These are phyloP conservation scores for Clepsis dumicolana DNA, from an alignment of 2,888 invertebrate genomes.

Conservation along the genomic window DNA sequence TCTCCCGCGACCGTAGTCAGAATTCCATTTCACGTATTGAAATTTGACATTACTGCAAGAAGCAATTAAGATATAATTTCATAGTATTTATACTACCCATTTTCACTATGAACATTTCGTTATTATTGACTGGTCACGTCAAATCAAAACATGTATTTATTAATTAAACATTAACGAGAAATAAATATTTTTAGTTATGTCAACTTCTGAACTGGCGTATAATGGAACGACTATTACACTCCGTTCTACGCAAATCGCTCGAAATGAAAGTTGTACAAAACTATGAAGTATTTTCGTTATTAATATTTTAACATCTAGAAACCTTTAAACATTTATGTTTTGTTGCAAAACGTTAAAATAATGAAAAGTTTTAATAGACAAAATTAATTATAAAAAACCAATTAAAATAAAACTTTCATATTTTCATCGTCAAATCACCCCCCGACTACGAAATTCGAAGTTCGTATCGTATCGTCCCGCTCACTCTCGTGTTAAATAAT, in stretches of 20 bases:
- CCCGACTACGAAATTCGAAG: too few relatives aligned
- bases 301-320: neutral
- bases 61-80: neutral
- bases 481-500: too few relatives aligned
- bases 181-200: neutral
- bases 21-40: conserved; percentile 25
- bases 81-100: too few relatives aligned
- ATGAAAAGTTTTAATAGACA: too few relatives aligned
- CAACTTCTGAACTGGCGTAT: neutral
- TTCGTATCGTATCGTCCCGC: too few relatives aligned
- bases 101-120: neutral
- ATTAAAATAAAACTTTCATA: too few relatives aligned
- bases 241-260: neutral
- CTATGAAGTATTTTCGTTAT: neutral
- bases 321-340: neutral
- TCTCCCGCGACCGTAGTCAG: conserved; percentile 21
- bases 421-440: too few relatives aligned
- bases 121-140: neutral
- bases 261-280: neutral
- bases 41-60: conserved; percentile 8
- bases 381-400: too few relatives aligned
- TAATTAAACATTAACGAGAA: neutral
- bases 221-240: neutral
- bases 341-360: too few relatives aligned
- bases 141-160: neutral